phyloP scores from a whole-genome alignment of 2,888 invertebrate species.

The Athalia circularis region DNA sequence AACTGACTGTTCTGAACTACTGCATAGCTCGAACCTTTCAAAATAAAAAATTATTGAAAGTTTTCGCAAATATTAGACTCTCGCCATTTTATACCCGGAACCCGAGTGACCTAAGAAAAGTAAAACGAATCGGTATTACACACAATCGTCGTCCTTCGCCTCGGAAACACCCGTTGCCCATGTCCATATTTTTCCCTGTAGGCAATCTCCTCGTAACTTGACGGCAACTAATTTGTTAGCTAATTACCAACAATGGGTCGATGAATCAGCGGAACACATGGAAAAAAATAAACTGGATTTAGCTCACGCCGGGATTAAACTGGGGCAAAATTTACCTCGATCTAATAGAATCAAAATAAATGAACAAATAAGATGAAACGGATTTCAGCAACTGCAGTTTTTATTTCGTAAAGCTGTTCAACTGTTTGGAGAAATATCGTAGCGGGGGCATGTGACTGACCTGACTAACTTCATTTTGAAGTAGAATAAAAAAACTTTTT shows the following conservation, averaged over 20 bases:
- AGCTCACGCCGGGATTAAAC: constrained; percentile 75
- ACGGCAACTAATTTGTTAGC: constrained; percentile 29
- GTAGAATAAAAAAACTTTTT: no score
- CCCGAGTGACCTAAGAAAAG: constrained; percentile 29
- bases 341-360: neutral
- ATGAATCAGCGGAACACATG: constrained; percentile 35
- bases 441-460: no score
- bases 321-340: constrained; percentile 51
- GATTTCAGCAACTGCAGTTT: neutral
- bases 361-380: no score
- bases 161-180: neutral
- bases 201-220: neutral
- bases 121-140: neutral
- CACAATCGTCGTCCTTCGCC: constrained; percentile 42
- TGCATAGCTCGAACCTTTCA: neutral
- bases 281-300: constrained; percentile 48
- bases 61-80: neutral
- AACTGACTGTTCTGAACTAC: no score
- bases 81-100: constrained; percentile 30
- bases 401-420: no score
- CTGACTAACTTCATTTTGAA: no score
- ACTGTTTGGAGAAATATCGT: no score
- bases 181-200: neutral
- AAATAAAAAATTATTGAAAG: neutral
- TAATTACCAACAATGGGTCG: constrained; percentile 37